Evolutionary conservation across 2,113 vertebrate genomes (phyloP).

Genomic region (Hystrix cristata): DNA sequence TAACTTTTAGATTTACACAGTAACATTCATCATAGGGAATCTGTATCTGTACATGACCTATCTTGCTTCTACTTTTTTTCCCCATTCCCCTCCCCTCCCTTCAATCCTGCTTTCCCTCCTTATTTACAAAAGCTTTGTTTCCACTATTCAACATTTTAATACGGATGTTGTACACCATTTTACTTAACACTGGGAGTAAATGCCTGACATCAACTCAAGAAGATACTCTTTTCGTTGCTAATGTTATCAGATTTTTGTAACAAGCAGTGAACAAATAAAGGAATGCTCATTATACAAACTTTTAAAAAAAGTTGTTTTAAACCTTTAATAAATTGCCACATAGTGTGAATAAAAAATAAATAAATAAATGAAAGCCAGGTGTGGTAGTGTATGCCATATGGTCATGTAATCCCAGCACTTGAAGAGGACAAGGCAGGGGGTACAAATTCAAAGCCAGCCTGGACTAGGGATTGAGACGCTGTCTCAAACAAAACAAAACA

Average conservation of each 20-base stretch:
- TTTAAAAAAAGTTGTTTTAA: slow-evolving; percentile 11
- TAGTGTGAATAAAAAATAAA: neutral
- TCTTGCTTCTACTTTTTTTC: too few relatives aligned
- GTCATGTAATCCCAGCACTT: neutral
- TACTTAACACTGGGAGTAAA: slow-evolving; percentile 89
- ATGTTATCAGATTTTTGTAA: slow-evolving; percentile 90
- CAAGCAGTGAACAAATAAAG: slow-evolving; percentile 89
- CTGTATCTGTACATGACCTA: too few relatives aligned
- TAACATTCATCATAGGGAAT: too few relatives aligned
- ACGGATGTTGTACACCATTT: slow-evolving; percentile 89
- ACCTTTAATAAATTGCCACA: neutral
- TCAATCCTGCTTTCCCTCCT: too few relatives aligned
- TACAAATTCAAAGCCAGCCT: neutral
- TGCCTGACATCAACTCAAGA: slow-evolving; percentile 89
- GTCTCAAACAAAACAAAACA: neutral
- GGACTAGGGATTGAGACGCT: neutral
- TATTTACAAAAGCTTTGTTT: too few relatives aligned
- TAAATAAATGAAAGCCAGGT: neutral
- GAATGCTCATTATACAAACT: slow-evolving; percentile 88
- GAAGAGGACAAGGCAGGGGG: neutral
- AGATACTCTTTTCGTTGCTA: slow-evolving; percentile 89
- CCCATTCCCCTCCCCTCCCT: too few relatives aligned
- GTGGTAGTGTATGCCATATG: neutral
- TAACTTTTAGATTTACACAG: too few relatives aligned
- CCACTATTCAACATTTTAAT: slow-evolving; percentile 89